These are phyloP conservation scores for Callipepla squamata DNA, from an alignment of 2,113 vertebrate species.

Conservation along the genomic window DNA sequence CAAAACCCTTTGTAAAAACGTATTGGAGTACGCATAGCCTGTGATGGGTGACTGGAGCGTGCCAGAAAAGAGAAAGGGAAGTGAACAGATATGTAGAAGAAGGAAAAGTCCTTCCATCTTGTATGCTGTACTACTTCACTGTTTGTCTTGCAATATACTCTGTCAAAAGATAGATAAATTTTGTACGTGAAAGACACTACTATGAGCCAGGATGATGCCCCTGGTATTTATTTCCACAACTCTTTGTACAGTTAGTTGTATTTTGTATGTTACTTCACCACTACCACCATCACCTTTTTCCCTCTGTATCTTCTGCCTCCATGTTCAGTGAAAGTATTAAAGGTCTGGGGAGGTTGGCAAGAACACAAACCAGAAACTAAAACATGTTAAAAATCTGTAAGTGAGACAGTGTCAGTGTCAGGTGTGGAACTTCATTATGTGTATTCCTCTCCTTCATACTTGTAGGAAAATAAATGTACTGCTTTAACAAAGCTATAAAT, in stretches of 20 bases:
- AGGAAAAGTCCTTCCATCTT: not conserved
- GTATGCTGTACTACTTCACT: not conserved
- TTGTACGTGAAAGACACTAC: not conserved
- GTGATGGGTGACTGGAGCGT: not conserved
- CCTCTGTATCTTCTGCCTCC: not conserved
- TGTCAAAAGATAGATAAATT: fast-evolving
- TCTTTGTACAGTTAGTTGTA: not conserved
- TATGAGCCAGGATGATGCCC: not conserved
- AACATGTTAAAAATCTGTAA: not conserved
- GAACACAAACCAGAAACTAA: not conserved
- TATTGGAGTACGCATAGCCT: not conserved
- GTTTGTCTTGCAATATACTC: not conserved
- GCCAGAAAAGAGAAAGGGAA: not conserved
- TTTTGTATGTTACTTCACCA: not conserved
- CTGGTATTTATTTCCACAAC: not conserved
- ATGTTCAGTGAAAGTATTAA: not conserved
- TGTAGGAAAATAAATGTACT: not conserved
- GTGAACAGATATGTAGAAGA: not conserved
- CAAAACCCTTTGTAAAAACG: not conserved
- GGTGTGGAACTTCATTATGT: fast-evolving
- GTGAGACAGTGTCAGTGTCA: not conserved
- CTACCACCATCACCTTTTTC: not conserved
- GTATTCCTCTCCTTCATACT: not conserved
- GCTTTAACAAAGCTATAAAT: not conserved
- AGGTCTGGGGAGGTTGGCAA: not conserved